A percentile compares a stretch with the other conserved stretches of the same genome.
Conservation (phyloP, 1,140 invertebrate species). For the Drosophila lini region DNA sequence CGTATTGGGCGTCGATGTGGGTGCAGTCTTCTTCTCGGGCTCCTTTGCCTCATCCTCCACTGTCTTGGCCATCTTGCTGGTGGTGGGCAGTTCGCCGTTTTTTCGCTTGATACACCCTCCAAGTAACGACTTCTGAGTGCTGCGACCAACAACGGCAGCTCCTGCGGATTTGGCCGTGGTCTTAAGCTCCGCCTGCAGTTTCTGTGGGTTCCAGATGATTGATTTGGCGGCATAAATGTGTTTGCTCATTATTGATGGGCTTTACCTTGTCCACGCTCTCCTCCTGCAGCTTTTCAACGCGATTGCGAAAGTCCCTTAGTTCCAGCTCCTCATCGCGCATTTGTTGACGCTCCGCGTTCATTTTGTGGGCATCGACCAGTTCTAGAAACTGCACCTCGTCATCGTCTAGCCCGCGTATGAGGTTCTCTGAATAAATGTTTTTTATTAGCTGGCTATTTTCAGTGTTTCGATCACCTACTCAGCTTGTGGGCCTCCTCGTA, state of each 20-base stretch:
- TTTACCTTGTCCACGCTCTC: slow-evolving; percentile 88
- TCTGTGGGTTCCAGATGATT: slow-evolving; percentile 27
- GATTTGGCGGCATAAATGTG: no score
- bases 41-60: slow-evolving; percentile 3
- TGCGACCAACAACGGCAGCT: slow-evolving; percentile 27
- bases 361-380: slow-evolving; percentile 93
- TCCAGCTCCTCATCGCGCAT: slow-evolving; percentile 92
- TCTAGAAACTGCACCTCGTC: slow-evolving; percentile 98
- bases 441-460: not conserved
- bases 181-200: slow-evolving; percentile 72
- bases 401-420: slow-evolving; percentile 97
- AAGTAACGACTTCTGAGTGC: slow-evolving; percentile 73
- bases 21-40: slow-evolving; percentile 2
- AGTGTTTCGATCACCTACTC: slow-evolving; percentile 87
- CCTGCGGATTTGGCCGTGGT: slow-evolving; percentile 61
- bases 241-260: not conserved
- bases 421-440: slow-evolving; percentile 90
- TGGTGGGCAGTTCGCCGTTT: slow-evolving; percentile 84
- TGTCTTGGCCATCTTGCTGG: slow-evolving; percentile 52
- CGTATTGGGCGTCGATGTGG: slow-evolving; percentile 4
- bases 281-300: slow-evolving; percentile 92
- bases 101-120: slow-evolving; percentile 86
- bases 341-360: slow-evolving; percentile 92
- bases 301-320: slow-evolving; percentile 92
- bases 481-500: slow-evolving; percentile 97